These are phyloP conservation scores for Centropus unirufus DNA, from an alignment of 2,113 vertebrate species.

Conservation along the genomic window DNA sequence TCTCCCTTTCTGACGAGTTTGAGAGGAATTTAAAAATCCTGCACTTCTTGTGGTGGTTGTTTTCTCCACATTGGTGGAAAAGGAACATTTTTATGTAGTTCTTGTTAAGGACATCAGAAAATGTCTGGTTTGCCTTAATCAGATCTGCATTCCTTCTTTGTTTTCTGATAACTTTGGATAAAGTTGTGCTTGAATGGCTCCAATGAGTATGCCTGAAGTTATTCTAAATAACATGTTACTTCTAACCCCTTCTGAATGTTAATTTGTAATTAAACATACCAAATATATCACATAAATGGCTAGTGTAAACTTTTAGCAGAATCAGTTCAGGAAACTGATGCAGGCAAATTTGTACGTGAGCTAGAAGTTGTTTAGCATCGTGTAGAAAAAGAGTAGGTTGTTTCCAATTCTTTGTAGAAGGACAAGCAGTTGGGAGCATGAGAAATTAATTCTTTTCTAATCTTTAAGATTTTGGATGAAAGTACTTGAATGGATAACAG, in stretches of 20 bases:
- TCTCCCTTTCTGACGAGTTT: background rate
- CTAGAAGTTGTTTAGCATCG: background rate
- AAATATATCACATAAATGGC: background rate
- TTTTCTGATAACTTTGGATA: background rate
- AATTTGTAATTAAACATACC: background rate
- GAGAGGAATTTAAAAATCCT: background rate
- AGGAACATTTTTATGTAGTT: background rate
- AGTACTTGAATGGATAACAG: background rate
- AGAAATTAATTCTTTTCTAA: background rate
- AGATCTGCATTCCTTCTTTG: background rate
- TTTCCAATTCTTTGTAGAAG: background rate
- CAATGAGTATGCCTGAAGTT: background rate
- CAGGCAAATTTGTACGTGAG: background rate
- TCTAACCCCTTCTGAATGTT: background rate
- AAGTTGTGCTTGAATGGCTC: background rate
- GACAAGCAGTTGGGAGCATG: background rate
- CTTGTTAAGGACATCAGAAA: background rate
- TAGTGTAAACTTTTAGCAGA: background rate
- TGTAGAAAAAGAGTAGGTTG: background rate
- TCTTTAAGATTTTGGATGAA: background rate
- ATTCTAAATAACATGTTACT: background rate
- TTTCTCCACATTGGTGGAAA: background rate
- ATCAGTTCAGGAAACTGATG: background rate
- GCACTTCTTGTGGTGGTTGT: background rate
- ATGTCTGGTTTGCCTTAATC: background rate